phyloP scores from a whole-genome alignment of 2,113 vertebrate species.

The Pterocles gutturalis region DNA sequence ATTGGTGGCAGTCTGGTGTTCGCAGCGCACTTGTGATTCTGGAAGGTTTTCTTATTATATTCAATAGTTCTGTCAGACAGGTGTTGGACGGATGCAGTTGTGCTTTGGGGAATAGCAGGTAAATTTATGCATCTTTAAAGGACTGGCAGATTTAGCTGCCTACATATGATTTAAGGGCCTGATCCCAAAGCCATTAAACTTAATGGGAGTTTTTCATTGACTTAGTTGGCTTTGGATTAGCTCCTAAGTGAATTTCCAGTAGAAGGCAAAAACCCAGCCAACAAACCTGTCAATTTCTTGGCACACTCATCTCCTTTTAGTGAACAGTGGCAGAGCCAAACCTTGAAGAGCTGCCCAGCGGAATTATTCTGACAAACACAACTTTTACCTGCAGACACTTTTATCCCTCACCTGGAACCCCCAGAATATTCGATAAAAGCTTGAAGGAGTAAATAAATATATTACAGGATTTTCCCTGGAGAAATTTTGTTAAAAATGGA shows the following conservation, averaged over 20 bases:
- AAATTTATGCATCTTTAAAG: slow-evolving; percentile 71
- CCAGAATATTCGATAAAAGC: neutral
- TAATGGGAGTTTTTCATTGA: slow-evolving; percentile 68
- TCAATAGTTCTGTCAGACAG: slow-evolving; percentile 61
- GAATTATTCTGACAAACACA: neutral
- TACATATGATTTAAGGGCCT: slow-evolving; percentile 64
- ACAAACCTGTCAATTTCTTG: slow-evolving; percentile 61
- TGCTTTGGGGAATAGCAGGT: slow-evolving; percentile 62
- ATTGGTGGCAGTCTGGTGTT: slow-evolving; percentile 56
- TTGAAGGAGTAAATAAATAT: neutral
- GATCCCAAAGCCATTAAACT: slow-evolving; percentile 64
- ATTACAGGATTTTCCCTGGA: neutral
- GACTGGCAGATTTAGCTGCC: slow-evolving; percentile 67
- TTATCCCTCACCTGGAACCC: neutral
- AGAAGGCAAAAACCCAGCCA: slow-evolving; percentile 62
- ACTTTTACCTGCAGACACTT: neutral
- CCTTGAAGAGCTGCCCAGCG: neutral
- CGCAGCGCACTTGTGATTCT: slow-evolving; percentile 63
- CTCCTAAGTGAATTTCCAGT: slow-evolving; percentile 69
- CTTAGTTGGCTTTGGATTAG: slow-evolving; percentile 68
- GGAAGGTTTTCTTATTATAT: slow-evolving; percentile 59
- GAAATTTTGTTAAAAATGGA: neutral
- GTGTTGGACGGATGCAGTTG: slow-evolving; percentile 56
- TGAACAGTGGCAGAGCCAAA: neutral
- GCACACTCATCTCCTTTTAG: neutral